phyloP scores from a whole-genome alignment of 2,888 invertebrate species.

The Taenaris catops region DNA sequence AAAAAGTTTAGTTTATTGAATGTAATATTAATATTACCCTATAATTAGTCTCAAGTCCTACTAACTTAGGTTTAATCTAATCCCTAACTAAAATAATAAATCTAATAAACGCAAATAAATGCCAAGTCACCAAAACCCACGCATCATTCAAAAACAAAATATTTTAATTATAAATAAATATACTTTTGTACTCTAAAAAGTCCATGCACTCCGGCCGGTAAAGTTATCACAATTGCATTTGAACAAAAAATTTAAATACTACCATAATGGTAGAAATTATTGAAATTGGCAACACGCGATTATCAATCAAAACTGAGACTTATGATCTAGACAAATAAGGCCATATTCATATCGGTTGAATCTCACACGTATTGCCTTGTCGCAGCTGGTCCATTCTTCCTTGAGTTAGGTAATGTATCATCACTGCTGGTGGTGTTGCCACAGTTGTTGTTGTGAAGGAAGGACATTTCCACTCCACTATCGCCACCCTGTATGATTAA shows the following conservation, averaged over 20 bases:
- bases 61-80: slow-evolving; percentile 5
- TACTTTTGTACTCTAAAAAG: slow-evolving; percentile 59
- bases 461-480: slow-evolving; percentile 83
- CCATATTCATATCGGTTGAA: slow-evolving; percentile 2
- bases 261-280: slow-evolving; percentile 33
- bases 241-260: slow-evolving; percentile 26
- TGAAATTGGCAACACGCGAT: slow-evolving; percentile 24
- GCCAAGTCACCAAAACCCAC: slow-evolving; percentile 15
- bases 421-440: slow-evolving; percentile 56
- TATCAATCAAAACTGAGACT: background rate
- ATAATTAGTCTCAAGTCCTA: slow-evolving; percentile 1
- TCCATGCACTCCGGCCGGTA: slow-evolving; percentile 46
- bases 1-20: background rate
- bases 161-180: slow-evolving; percentile 23
- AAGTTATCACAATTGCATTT: slow-evolving; percentile 43
- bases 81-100: slow-evolving; percentile 2
- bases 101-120: slow-evolving; percentile 22
- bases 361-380: slow-evolving; percentile 66
- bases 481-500: slow-evolving; percentile 62
- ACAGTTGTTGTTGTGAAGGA: slow-evolving; percentile 84
- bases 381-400: slow-evolving; percentile 56
- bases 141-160: slow-evolving; percentile 14
- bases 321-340: slow-evolving; percentile 7
- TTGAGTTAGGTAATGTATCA: slow-evolving; percentile 55
- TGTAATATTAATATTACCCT: too few relatives aligned